These are phyloP conservation scores for Dromaius novaehollandiae DNA, from an alignment of 2,113 vertebrate species.

Conservation along the genomic window DNA sequence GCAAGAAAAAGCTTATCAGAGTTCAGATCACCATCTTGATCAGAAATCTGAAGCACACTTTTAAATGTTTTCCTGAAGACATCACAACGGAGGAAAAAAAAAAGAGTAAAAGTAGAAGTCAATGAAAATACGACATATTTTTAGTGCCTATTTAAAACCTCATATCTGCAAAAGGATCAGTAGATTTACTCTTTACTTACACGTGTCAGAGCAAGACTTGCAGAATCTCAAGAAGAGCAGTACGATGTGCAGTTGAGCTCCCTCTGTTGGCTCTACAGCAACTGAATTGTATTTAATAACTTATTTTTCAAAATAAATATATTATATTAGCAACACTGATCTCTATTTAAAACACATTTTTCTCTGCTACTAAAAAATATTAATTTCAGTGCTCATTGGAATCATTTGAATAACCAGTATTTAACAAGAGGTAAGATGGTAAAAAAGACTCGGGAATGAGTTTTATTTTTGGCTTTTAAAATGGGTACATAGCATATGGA, in stretches of 20 bases:
- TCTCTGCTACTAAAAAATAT: neutral
- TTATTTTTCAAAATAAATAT: neutral
- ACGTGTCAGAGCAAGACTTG: neutral
- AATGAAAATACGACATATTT: neutral
- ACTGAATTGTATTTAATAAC: neutral
- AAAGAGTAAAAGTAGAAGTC: neutral
- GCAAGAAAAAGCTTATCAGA: neutral
- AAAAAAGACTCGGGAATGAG: neutral
- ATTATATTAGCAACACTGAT: neutral
- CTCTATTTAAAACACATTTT: neutral
- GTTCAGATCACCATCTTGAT: neutral
- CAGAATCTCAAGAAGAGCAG: neutral
- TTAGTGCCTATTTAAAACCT: no score
- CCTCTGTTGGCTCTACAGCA: slow-evolving; percentile 62
- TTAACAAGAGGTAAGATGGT: neutral
- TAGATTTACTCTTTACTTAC: neutral
- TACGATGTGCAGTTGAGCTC: neutral
- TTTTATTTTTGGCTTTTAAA: neutral
- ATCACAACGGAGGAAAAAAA: neutral
- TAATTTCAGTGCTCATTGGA: slow-evolving; percentile 4
- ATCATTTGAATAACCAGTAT: neutral
- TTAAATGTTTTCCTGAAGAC: neutral
- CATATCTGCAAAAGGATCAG: neutral
- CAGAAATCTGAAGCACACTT: neutral
- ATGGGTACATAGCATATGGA: neutral